These are phyloP conservation scores for Micrasema minimum DNA, from an alignment of 1,140 invertebrate genomes.

Conservation along the genomic window DNA sequence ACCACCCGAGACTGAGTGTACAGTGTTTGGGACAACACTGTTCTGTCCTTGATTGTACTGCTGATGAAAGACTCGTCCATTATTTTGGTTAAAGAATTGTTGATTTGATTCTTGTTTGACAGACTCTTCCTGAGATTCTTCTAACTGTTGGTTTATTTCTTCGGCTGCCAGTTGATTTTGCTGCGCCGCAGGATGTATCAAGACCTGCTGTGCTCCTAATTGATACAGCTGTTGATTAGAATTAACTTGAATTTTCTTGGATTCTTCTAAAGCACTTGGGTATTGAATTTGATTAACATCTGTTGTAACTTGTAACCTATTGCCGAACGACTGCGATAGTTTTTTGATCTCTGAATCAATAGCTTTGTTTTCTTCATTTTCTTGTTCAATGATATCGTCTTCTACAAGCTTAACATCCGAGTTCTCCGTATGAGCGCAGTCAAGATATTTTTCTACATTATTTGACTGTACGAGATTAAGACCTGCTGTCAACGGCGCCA, in stretches of 20 bases:
- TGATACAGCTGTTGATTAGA: conserved; percentile 57
- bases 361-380: conserved; percentile 45
- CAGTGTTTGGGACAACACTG: not conserved
- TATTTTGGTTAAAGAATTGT: too few species aligned
- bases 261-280: conserved; percentile 55
- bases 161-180: conserved; percentile 52
- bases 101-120: conserved; percentile 45
- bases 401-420: conserved; percentile 46
- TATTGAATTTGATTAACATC: conserved; percentile 56
- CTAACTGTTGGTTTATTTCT: conserved; percentile 52
- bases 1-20: not conserved
- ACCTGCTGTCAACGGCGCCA: conserved; percentile 61
- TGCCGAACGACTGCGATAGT: not conserved
- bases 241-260: conserved; percentile 57
- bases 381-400: conserved; percentile 49
- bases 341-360: conserved; percentile 40
- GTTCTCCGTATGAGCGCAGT: conserved; percentile 37
- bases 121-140: conserved; percentile 49
- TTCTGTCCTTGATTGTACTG: not conserved
- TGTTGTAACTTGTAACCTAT: conserved; percentile 17
- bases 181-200: conserved; percentile 51
- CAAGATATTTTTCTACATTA: conserved; percentile 43
- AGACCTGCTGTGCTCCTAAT: conserved; percentile 53
- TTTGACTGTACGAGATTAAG: conserved; percentile 56
- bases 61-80: conserved; percentile 5